phyloP scores from a whole-genome alignment of 2,113 vertebrate genomes.

The Bucco capensis region DNA sequence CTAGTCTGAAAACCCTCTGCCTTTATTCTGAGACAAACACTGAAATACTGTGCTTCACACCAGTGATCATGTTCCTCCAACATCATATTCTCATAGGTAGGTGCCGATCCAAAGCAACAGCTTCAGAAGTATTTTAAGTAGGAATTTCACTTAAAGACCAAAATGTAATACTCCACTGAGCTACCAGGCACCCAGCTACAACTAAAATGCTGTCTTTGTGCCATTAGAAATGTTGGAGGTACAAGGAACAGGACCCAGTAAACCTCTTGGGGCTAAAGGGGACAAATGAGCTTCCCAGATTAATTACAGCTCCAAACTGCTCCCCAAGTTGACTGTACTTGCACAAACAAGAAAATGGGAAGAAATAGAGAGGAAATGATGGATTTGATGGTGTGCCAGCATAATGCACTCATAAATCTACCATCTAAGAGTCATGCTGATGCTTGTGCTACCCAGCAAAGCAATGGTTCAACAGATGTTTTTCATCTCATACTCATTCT shows the following conservation, averaged over 20 bases:
- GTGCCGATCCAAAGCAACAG: background rate
- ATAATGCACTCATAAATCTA: background rate
- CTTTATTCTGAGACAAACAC: background rate
- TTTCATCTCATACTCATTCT: background rate
- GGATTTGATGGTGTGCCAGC: background rate
- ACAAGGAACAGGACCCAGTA: background rate
- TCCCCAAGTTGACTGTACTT: background rate
- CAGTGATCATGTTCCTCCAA: background rate
- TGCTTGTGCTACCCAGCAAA: background rate
- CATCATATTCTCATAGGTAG: background rate
- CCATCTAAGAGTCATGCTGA: background rate
- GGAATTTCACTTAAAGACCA: background rate
- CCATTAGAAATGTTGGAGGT: background rate
- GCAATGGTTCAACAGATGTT: background rate
- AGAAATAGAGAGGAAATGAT: background rate
- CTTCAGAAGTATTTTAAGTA: background rate
- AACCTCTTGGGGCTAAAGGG: background rate
- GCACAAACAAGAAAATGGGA: background rate
- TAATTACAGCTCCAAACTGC: background rate
- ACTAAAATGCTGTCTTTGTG: background rate
- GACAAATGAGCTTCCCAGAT: rapidly evolving
- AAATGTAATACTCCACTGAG: background rate
- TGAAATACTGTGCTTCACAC: background rate
- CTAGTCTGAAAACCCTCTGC: background rate
- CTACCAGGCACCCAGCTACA: background rate